These are phyloP conservation scores for Sarotherodon lohbergeri DNA, from an alignment of 2,113 vertebrate genomes.

Conservation along the genomic window DNA sequence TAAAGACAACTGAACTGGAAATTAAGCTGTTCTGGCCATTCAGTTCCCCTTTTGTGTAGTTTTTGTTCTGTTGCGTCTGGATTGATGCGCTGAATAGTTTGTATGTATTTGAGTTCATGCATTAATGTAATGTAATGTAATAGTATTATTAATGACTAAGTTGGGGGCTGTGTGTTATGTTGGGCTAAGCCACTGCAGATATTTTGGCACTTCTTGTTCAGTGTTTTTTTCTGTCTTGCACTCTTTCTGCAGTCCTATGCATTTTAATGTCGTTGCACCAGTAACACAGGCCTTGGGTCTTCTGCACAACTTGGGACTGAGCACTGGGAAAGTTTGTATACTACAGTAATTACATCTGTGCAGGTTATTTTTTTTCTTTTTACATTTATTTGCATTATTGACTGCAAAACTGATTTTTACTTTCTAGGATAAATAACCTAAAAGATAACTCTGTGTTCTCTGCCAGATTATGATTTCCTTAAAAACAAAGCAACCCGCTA, in stretches of 20 bases:
- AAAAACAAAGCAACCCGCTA: background rate
- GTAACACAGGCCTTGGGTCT: background rate
- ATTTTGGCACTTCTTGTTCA: background rate
- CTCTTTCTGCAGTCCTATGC: background rate
- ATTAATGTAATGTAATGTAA: background rate
- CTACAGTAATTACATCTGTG: background rate
- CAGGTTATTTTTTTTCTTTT: background rate
- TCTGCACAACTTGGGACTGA: background rate
- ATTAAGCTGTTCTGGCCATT: background rate
- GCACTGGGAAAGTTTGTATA: background rate
- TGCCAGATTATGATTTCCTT: background rate
- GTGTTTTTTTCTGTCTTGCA: background rate
- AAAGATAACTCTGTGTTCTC: background rate
- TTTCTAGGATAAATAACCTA: background rate
- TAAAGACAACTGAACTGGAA: background rate
- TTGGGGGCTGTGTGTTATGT: background rate
- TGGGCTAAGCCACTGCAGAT: background rate
- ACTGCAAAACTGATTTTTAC: background rate
- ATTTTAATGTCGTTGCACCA: background rate
- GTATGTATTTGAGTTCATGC: background rate
- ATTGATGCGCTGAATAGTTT: background rate
- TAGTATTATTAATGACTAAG: background rate
- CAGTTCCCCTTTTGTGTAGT: background rate
- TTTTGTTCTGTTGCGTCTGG: background rate
- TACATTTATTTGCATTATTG: background rate